Conservation (phyloP, 2,888 invertebrate species). For the Nomada lathburiana region DNA sequence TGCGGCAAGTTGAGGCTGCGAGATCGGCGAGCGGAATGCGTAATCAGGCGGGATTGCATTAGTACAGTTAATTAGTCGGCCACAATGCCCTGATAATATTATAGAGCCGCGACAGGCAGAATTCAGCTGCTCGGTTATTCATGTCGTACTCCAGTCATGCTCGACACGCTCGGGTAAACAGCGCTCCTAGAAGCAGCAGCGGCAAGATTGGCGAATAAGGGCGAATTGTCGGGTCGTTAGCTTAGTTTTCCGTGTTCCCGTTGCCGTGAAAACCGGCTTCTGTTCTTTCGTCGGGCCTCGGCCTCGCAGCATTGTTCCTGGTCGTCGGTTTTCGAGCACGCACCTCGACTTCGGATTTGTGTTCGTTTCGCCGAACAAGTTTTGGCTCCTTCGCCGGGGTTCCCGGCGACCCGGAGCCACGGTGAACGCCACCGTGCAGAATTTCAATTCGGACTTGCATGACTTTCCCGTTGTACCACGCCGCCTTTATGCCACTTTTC, state of each 20-base stretch:
- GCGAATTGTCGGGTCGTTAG: constrained; percentile 74
- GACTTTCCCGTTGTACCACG: background rate
- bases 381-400: background rate
- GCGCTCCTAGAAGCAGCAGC: constrained; percentile 73
- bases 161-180: constrained; percentile 80
- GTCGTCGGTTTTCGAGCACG: constrained; percentile 45
- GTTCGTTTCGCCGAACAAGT: constrained; percentile 31
- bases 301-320: constrained; percentile 52
- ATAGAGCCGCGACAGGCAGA: constrained; percentile 74
- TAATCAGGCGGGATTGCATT: constrained; percentile 83
- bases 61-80: constrained; percentile 83
- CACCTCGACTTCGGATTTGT: constrained; percentile 59
- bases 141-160: constrained; percentile 82
- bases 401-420: background rate
- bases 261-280: constrained; percentile 60
- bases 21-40: constrained; percentile 81
- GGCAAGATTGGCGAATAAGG: constrained; percentile 72
- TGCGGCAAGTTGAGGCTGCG: constrained; percentile 58
- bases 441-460: constrained; percentile 3
- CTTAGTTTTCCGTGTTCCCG: constrained; percentile 62
- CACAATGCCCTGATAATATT: constrained; percentile 84
- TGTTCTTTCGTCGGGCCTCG: constrained; percentile 29
- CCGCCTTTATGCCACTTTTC: background rate
- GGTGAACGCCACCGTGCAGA: background rate
- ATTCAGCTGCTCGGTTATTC: constrained; percentile 83